Evolutionary conservation across 1,140 invertebrate species (phyloP), one percentile per base, ranked within the genome.

Genomic region (Anastatus disparis): DNA sequence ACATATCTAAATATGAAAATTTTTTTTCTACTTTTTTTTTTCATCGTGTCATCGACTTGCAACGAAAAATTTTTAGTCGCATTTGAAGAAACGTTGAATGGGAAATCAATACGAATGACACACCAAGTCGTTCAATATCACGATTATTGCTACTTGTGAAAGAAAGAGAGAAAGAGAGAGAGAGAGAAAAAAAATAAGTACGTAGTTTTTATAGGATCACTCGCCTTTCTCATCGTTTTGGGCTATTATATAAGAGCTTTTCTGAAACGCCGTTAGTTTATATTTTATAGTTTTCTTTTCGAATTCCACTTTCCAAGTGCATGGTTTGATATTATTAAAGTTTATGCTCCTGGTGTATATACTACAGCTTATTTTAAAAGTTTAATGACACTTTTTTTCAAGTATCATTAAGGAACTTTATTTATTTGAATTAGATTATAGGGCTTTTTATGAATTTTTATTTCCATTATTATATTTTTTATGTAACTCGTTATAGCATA

Each of bases 51-150:
- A n/a, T n/a, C n/a, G n/a, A n/a, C n/a, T n/a, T n/a, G n/a, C 31
- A 4, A 10, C 31, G 31, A 35, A 10, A 35, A 35, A 10, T 35
- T 35, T 35, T 35, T 4, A 4, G 31, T 35, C n/a, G n/a, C n/a
- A n/a, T n/a, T 35, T 7, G 55, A 17, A 52, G 31, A 50, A 48
- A 31, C 66, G 44, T 35, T 17, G 42, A 69, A 73, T 69, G 71
- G 65, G 64, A 64, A 73, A 42, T 44, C 71, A 52, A 68, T 63
- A 38, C 24, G 50, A 64, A 69, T 59, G 71, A 12, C 52, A 69
- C 64, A n/a, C n/a, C n/a, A 46, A 65, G 35, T 22, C 50, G 58
- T 62, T 70, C 67, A 38, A 53, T 63, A 55, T 58, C 48, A 53
- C 67, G 58, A 70, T 62, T 62, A 62, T 70, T 70, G 50, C 48